Evolutionary conservation across 2,113 vertebrate genomes (phyloP), one percentile per base, ranked within the genome.

Genomic region (Phaethon lepturus): DNA sequence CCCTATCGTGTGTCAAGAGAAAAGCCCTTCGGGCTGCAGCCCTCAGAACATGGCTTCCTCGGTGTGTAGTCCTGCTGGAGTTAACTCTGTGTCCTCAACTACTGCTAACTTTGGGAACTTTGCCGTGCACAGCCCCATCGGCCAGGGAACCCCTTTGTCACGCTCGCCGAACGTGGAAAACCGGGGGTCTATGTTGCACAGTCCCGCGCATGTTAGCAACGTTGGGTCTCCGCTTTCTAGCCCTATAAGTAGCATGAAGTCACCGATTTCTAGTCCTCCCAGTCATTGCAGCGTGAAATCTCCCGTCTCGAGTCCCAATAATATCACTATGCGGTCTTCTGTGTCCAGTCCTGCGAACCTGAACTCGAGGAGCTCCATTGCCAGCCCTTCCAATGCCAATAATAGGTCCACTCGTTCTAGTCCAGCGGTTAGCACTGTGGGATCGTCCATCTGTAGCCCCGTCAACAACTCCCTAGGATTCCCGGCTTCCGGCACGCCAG

Each of bases 281-380:
- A 99, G 99, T 84, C 99, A 99, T 86, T 98, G 99, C 94, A 99
- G 99, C 3, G 99, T 99, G 64, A 99, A 99, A 93, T 99, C 99
- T 56, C 99, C 99, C 0, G 99, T 99, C 64, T 99, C 99, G 9
- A 99, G 99, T 94, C 99, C 98, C 72, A 98, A 76, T 76, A 98
- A 98, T 45, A 94, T 98, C 96, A 97, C 98, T 83, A 94, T 98
- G 95, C 97, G 98, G 66, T 99, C 99, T 68, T 99, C 99, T 81
- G 98, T 99, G 92, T 99, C 99, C 81, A 99, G 99, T 96, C 99
- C 99, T 7, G 98, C 98, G 20, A 98, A 98, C 81, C 97, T 98
- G 90, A 97, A 98, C 85, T 98, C 99, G 19, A 98, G 99, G 88
- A 99, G 99, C 96, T 99, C 99, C 8, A 98, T 99, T 83, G 99